Conservation (phyloP, 2,113 vertebrate genomes). For the Hydrochoerus hydrochaeris region DNA sequence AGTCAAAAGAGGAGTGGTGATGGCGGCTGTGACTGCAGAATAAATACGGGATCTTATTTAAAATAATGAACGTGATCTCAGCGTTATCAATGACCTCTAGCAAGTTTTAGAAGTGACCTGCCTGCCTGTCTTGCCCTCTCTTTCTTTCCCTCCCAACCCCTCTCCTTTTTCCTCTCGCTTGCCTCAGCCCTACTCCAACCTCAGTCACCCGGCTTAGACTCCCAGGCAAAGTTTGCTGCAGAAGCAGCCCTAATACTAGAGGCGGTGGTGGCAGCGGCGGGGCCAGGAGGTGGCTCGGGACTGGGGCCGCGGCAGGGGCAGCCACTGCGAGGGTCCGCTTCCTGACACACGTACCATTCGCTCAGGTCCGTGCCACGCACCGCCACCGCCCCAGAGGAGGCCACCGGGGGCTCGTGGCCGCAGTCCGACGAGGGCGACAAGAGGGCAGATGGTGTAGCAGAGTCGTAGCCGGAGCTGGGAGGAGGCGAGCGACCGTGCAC, state of each 20-base stretch:
- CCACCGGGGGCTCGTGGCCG: slow-evolving; percentile 90
- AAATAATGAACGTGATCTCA: not conserved
- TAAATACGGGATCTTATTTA: not conserved
- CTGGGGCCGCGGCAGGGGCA: slow-evolving; percentile 87
- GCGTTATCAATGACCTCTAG: not conserved
- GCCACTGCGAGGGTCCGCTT: slow-evolving; percentile 88
- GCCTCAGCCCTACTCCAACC: not conserved
- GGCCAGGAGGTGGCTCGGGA: slow-evolving; percentile 87
- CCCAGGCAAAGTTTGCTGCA: slow-evolving; percentile 81
- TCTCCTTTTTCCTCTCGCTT: not conserved
- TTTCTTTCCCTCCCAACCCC: not conserved
- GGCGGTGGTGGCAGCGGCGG: slow-evolving; percentile 75
- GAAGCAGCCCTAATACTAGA: not conserved
- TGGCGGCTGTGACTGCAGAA: not conserved
- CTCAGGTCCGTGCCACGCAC: slow-evolving; percentile 93
- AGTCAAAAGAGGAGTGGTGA: not conserved
- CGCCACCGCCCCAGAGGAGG: slow-evolving; percentile 86
- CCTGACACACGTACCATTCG: slow-evolving; percentile 98
- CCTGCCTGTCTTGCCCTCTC: not conserved
- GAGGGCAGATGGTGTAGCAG: slow-evolving; percentile 92
- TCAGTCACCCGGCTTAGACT: slow-evolving; percentile 82
- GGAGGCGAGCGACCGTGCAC: slow-evolving; percentile 98
- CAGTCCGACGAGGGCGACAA: slow-evolving; percentile 96
- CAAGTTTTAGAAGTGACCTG: not conserved
- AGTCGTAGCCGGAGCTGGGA: slow-evolving; percentile 96